Conservation (phyloP, 2,797 vertebrate genomes). For the Pyrocephalus nanus region DNA sequence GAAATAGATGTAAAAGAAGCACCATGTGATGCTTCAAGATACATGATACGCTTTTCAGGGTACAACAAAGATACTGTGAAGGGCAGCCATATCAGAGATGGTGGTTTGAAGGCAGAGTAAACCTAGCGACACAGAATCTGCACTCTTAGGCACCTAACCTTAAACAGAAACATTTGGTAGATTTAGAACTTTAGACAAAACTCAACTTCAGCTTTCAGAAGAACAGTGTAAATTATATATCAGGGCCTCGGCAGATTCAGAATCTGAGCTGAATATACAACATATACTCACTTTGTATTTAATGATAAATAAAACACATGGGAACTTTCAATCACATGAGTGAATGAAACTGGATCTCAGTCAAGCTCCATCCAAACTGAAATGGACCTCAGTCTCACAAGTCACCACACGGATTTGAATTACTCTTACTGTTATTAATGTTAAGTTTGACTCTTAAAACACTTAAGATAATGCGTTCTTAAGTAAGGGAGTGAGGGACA, state of each 20-base stretch:
- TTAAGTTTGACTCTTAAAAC: background rate
- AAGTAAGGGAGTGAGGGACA: background rate
- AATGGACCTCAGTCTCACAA: background rate
- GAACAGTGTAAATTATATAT: background rate
- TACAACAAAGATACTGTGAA: background rate
- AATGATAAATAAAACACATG: background rate
- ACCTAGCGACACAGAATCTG: background rate
- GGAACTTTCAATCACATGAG: background rate
- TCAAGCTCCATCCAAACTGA: background rate
- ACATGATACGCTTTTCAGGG: fast-evolving
- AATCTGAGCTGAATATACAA: background rate
- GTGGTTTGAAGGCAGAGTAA: background rate
- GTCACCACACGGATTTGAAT: background rate
- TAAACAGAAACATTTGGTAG: background rate
- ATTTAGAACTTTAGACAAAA: background rate
- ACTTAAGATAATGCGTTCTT: background rate
- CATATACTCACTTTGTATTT: background rate
- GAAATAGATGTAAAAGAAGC: background rate
- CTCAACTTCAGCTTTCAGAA: background rate
- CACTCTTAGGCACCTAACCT: background rate
- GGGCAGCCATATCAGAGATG: background rate
- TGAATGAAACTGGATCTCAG: background rate
- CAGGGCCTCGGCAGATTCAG: background rate
- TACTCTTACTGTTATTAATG: background rate
- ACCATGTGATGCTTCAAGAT: background rate